Evolutionary conservation across 2,888 invertebrate species (phyloP).

Genomic region (Tinea pellionella): DNA sequence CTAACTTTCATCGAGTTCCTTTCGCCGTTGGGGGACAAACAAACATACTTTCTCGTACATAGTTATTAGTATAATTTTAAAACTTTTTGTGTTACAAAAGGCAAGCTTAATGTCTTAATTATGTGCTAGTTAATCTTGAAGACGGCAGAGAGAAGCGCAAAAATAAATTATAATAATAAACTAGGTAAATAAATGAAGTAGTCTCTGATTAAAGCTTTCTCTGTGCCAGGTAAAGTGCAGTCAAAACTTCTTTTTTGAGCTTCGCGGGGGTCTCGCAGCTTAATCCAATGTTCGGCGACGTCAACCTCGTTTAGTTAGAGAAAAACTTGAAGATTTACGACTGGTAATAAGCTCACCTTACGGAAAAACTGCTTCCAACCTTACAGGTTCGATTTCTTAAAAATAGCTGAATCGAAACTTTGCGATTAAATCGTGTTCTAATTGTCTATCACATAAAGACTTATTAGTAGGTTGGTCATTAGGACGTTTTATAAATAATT

Average conservation of each 20-base stretch:
- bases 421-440: neutral
- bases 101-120: too few relatives aligned
- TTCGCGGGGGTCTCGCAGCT: conserved; percentile 30
- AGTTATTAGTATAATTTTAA: too few relatives aligned
- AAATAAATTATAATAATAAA: too few relatives aligned
- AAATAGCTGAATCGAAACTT: neutral
- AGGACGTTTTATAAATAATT: neutral
- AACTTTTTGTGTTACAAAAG: too few relatives aligned
- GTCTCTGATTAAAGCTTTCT: conserved; percentile 14
- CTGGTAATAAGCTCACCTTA: conserved; percentile 25
- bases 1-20: too few relatives aligned
- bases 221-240: conserved; percentile 31
- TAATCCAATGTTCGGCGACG: conserved; percentile 35
- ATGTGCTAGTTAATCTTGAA: too few relatives aligned
- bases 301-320: conserved; percentile 28
- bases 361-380: conserved; percentile 24
- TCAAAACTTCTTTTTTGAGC: conserved; percentile 22
- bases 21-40: too few relatives aligned
- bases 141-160: too few relatives aligned
- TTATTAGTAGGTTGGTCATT: neutral
- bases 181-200: neutral
- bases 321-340: conserved; percentile 55
- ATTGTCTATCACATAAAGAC: neutral
- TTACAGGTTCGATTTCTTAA: conserved; percentile 4
- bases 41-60: too few relatives aligned